Evolutionary conservation across 30 jellyfish, hydroid and myxozoan genomes (phyloP).

Genomic region (Aurelia aurita): DNA sequence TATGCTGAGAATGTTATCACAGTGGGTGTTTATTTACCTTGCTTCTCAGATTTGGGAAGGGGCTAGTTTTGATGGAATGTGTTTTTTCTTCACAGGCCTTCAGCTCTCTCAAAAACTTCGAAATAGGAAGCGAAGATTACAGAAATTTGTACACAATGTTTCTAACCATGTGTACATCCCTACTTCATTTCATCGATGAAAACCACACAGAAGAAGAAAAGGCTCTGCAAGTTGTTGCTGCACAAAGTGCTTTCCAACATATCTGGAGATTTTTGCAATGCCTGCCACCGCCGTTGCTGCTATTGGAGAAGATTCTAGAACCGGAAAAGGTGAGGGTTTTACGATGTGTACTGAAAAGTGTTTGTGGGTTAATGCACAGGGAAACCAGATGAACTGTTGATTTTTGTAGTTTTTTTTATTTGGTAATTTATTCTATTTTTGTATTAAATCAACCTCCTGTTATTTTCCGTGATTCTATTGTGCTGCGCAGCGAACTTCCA

Average conservation of each 20-base stretch:
- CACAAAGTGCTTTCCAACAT: constrained; percentile 72
- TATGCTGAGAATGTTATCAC: no score
- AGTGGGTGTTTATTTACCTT: no score
- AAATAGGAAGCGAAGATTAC: constrained; percentile 48
- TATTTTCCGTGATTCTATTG: no score
- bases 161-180: constrained; percentile 31
- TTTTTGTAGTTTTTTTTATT: no score
- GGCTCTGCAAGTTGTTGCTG: constrained; percentile 56
- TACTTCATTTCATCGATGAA: constrained; percentile 48
- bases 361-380: no score
- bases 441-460: no score
- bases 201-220: constrained; percentile 51
- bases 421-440: no score
- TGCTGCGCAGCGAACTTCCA: no score
- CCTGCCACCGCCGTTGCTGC: constrained; percentile 71
- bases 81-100: constrained; percentile 8
- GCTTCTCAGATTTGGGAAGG: no score
- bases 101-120: constrained; percentile 6
- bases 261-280: constrained; percentile 71
- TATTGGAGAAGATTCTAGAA: constrained; percentile 16
- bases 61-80: no score
- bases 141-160: constrained; percentile 41
- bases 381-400: no score
- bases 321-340: constrained; percentile 53
- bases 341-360: no score